A percentile compares a stretch with the other conserved stretches of the same genome.
Conservation (phyloP, 2,797 vertebrate genomes). For the Acropternis orthonyx region DNA sequence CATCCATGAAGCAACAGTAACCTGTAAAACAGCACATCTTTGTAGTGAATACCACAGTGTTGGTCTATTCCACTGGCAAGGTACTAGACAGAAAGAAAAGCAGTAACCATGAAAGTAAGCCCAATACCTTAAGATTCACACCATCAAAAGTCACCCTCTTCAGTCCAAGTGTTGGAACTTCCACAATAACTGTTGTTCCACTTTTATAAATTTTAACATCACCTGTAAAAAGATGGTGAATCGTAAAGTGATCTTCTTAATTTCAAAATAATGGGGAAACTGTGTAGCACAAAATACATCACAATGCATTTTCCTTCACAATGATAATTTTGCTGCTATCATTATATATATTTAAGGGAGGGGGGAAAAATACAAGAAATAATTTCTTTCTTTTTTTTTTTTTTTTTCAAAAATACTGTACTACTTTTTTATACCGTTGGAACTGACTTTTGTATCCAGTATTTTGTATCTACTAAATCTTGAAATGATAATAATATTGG, state of each 20-base stretch:
- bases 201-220: slow-evolving; percentile 51
- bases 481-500: not conserved
- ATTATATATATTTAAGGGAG: not conserved
- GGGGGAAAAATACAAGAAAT: not conserved
- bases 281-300: not conserved
- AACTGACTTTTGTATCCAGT: not conserved
- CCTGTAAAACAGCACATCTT: slow-evolving; percentile 53
- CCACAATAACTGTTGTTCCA: not conserved
- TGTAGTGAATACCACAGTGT: not conserved
- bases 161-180: slow-evolving; percentile 38
- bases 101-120: not conserved
- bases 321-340: not conserved
- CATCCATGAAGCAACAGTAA: slow-evolving; percentile 81
- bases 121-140: slow-evolving; percentile 45
- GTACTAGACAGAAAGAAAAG: not conserved
- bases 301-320: not conserved
- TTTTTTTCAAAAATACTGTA: not conserved
- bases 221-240: slow-evolving; percentile 29
- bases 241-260: not conserved
- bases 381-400: not conserved
- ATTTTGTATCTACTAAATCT: not conserved
- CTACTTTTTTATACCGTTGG: not conserved
- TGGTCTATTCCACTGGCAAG: not conserved
- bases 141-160: slow-evolving; percentile 51
- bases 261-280: not conserved